Percentiles rank a stretch among this genome's conserved stretches.
phyloP scores from a whole-genome alignment of 2,797 vertebrate genomes.

The Bucorvus abyssinicus region DNA sequence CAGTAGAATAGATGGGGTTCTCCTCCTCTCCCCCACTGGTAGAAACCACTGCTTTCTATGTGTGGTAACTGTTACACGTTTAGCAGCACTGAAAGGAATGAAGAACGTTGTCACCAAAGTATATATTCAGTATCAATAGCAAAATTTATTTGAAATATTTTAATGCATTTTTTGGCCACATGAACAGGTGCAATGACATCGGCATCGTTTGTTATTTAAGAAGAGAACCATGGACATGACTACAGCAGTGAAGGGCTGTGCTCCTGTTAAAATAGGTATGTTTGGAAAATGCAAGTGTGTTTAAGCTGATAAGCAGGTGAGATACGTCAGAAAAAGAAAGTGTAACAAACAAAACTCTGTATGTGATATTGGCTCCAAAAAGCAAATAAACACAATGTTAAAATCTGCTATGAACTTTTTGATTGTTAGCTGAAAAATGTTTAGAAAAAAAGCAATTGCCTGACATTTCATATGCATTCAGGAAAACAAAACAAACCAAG shows the following conservation, averaged over 20 bases:
- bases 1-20: background rate
- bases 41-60: background rate
- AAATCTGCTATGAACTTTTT: background rate
- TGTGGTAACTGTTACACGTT: background rate
- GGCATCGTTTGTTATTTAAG: background rate
- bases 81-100: background rate
- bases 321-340: background rate
- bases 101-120: background rate
- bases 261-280: background rate
- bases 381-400: background rate
- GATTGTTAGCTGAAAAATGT: background rate
- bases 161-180: background rate
- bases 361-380: background rate
- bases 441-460: background rate
- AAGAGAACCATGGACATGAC: background rate
- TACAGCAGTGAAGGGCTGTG: background rate
- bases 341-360: too few species aligned
- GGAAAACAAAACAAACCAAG: background rate
- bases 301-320: background rate
- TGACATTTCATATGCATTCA: background rate
- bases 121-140: background rate
- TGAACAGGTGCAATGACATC: background rate
- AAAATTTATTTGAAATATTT: background rate
- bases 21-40: background rate
- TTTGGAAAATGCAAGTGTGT: background rate